These are phyloP conservation scores for Heptranchias perlo DNA, from an alignment of 2,113 vertebrate species.

Conservation along the genomic window DNA sequence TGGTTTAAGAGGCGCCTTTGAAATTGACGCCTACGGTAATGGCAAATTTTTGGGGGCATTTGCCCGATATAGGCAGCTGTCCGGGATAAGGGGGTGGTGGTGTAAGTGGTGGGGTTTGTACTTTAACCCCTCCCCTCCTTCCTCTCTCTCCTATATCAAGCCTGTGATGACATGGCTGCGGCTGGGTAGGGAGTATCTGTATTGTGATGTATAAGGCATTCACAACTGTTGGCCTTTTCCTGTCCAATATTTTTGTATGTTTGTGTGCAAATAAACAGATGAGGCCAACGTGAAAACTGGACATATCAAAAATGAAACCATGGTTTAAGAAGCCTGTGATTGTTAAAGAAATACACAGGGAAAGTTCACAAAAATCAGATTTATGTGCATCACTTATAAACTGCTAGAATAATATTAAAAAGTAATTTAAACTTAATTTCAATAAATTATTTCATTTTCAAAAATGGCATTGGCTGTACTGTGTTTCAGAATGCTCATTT, in stretches of 20 bases:
- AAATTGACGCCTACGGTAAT: too few relatives aligned
- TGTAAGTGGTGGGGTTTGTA: background rate
- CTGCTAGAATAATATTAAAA: background rate
- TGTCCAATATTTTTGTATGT: background rate
- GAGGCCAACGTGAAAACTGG: background rate
- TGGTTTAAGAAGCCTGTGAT: background rate
- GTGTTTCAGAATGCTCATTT: background rate
- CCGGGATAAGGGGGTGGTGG: background rate
- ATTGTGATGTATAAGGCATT: background rate
- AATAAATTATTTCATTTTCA: background rate
- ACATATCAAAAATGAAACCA: background rate
- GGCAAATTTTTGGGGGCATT: background rate
- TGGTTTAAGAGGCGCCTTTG: too few relatives aligned
- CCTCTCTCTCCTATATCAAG: background rate
- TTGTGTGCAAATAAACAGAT: background rate
- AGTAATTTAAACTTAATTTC: background rate
- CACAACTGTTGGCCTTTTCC: background rate
- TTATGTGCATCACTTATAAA: background rate
- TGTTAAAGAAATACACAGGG: background rate
- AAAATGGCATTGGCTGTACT: background rate
- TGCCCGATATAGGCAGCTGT: background rate
- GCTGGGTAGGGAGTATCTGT: background rate
- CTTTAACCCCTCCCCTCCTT: background rate
- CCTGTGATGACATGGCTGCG: background rate
- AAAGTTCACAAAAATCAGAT: background rate